phyloP scores from a whole-genome alignment of 2,113 vertebrate species.

The Marmota monax region DNA sequence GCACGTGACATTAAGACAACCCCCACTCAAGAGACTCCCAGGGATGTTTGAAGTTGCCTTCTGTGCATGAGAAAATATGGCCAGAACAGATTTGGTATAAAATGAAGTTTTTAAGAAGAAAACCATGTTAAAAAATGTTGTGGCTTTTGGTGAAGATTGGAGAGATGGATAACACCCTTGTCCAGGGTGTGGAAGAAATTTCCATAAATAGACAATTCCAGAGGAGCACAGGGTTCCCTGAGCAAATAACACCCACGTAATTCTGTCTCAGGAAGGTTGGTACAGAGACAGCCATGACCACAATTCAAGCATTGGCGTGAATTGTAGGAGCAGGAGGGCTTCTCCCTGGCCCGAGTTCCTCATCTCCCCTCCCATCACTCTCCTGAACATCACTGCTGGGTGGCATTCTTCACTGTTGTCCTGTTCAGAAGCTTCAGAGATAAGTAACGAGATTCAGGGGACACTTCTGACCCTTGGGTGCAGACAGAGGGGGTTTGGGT shows the following conservation, averaged over 20 bases:
- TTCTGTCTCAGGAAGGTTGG: not conserved
- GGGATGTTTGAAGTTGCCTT: not conserved
- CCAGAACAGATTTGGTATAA: not conserved
- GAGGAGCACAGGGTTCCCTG: not conserved
- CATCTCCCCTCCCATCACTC: not conserved
- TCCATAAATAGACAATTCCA: not conserved
- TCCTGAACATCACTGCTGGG: fast-evolving
- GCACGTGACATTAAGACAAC: not conserved
- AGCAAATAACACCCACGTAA: fast-evolving
- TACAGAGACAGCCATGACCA: fast-evolving
- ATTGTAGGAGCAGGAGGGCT: not conserved
- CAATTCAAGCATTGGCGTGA: fast-evolving
- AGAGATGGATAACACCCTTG: not conserved
- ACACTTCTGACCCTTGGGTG: not conserved
- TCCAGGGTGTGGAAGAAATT: not conserved
- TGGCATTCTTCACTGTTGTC: not conserved
- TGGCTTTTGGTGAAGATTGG: not conserved
- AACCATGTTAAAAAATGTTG: not conserved
- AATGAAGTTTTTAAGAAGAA: not conserved
- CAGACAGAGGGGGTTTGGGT: no score
- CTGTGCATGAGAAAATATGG: not conserved
- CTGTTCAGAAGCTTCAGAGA: no score
- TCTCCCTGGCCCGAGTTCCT: not conserved
- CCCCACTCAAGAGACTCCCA: no score
- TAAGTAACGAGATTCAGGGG: not conserved